Evolutionary conservation across 1,140 invertebrate species (phyloP), one percentile per base, ranked within the genome.

Genomic region (Andricus grossulariae): DNA sequence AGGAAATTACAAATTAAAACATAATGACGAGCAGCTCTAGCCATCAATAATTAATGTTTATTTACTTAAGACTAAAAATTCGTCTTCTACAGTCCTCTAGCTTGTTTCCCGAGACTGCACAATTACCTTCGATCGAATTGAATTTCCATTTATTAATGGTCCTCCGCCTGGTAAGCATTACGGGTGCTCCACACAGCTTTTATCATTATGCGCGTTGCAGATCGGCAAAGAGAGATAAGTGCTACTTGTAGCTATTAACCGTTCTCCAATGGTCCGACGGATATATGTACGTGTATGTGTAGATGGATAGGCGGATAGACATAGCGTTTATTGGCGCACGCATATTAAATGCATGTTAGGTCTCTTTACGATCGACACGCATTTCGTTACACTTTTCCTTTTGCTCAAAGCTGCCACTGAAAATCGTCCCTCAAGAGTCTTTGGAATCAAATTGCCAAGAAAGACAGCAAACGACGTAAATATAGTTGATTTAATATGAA

Each of bases 71-170:
- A 11, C 13, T 8, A 50, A 51, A 72, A 39, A 73, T 60, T 70
- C 60, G 73, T 71, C 57, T 45, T 55, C 49, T 16, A 32, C 19
- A 15, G 39, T 39, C 72, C 21, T 78, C 66, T 18, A 11, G 25
- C 6, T 21, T 39, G 57, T n/a, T 60, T 70, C 13, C 12, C 15
- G 21, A 15, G 18, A 21, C 60, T 25, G 16, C 21, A 70, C 60
- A 25, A 70, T 72, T 73, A 16, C 71, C 52, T 16, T 45, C 72
- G 50, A 70, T 72, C 72, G 73, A 74, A 71, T 79, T 50, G 57
- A 76, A 81, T 75, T 81, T 80, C 78, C 74, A 82, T 80, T 80
- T 80, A 77, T 80, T 82, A 79, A 76, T 75, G 72, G 73, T 73
- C 70, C 45, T 50, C 73, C 60, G 66, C 74, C 11, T 73, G 73